Percentiles rank a stretch among this genome's conserved stretches.
These are phyloP conservation scores for Selene dorsalis DNA, from an alignment of 2,797 vertebrate species.

Conservation along the genomic window DNA sequence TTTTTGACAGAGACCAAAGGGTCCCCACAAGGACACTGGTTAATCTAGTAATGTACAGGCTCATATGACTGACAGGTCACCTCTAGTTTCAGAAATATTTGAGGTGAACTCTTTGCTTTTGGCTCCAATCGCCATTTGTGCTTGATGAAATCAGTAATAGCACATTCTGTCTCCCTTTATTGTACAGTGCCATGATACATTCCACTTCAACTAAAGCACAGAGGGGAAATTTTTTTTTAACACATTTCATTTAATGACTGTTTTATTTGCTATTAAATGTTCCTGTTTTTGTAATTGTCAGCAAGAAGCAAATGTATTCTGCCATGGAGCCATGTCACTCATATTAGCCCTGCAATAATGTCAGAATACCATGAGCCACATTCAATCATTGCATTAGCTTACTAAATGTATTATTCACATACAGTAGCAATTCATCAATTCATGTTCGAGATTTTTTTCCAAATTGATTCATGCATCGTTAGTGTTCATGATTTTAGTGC, in stretches of 20 bases:
- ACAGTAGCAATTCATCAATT: slow-evolving; percentile 80
- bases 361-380: slow-evolving; percentile 63
- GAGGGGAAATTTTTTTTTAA: slow-evolving; percentile 50
- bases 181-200: slow-evolving; percentile 83
- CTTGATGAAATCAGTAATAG: slow-evolving; percentile 70
- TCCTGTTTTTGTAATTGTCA: slow-evolving; percentile 37
- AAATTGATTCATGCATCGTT: slow-evolving; percentile 57
- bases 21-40: slow-evolving; percentile 70
- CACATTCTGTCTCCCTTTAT: slow-evolving; percentile 81
- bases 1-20: slow-evolving; percentile 78
- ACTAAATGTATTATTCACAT: slow-evolving; percentile 53
- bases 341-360: slow-evolving; percentile 78
- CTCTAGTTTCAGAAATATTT: slow-evolving; percentile 55
- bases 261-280: slow-evolving; percentile 15
- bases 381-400: slow-evolving; percentile 42
- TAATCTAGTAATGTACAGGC: slow-evolving; percentile 67
- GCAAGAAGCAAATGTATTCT: slow-evolving; percentile 55
- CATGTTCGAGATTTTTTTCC: slow-evolving; percentile 56
- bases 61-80: slow-evolving; percentile 64
- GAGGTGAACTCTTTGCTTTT: slow-evolving; percentile 55
- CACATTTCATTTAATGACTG: slow-evolving; percentile 50
- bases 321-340: slow-evolving; percentile 58
- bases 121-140: slow-evolving; percentile 65
- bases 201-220: slow-evolving; percentile 82
- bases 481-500: slow-evolving; percentile 53